Base-by-base conservation (phyloP, 2,113 vertebrate species). In the Ranitomeya variabilis region DNA sequence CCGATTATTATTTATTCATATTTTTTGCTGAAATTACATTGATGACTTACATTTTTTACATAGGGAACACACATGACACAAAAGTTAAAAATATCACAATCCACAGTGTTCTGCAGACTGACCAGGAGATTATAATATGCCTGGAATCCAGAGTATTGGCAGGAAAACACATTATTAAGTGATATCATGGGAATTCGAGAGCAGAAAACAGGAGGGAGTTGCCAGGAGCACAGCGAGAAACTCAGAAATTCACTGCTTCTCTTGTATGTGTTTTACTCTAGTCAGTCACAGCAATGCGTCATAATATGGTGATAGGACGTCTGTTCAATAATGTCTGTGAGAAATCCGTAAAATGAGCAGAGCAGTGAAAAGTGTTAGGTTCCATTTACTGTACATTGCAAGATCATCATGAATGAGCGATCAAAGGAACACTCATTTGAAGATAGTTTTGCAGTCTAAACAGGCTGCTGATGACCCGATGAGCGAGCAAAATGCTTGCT, bases 141-240 rank as follows among this genome's bases (percentile, higher is more conserved):
- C 52, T 52, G 73, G 73, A 76, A 76, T 76, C 73, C 73, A 52
- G 73, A 12, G 73, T 37, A 52, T 76, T 76, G 73, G 73, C 73
- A 76, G 73, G 73, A 76, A 76, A 12, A 76, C 8, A 52, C 9
- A 45, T 51, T 76, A 9, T 76, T 51, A 52, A 45, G 1, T 52
- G 73, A 76, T 76, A 76, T 45, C 37, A 74, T 21, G 37, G 73
- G 73, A 76, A 51, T 76, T 10, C 18, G 69, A 69, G n/a, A 15
- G 23, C 23, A 26, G 67, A 69, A 69, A 26, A 69, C 7, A 23
- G n/a, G 67, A 26, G 12, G 67, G 26, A 37, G 69, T 73, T 37
- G 31, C 37, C 71, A 45, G 16, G 5, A 14, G 37, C 16, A 76
- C 8, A 76, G 18, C 45, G 9, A 52, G 37, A 51, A 21, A 52